phyloP scores from a whole-genome alignment of 2,797 vertebrate species.

The Pangasius krempfi region DNA sequence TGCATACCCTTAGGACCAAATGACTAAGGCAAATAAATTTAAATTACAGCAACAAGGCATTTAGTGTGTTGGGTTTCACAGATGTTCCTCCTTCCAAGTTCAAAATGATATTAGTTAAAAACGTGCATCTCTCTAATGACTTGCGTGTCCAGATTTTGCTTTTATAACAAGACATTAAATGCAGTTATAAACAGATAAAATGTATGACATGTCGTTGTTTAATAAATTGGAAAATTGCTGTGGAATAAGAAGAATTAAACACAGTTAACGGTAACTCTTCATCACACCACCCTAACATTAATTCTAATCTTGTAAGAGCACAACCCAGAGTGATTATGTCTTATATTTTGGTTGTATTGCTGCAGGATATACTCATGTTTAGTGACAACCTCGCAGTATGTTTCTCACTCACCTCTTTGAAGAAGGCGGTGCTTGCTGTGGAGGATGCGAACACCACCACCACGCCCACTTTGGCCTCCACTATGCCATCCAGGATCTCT shows the following conservation, averaged over 20 bases:
- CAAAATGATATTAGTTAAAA: not conserved
- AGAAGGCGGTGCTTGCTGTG: conserved; percentile 65
- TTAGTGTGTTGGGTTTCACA: not conserved
- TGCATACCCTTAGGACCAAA: conserved; percentile 11
- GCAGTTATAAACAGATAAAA: not conserved
- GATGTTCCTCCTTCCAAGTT: not conserved
- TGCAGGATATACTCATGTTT: not conserved
- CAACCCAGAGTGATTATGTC: not conserved
- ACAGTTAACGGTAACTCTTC: not conserved
- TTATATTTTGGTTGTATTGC: not conserved
- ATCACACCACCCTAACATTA: not conserved
- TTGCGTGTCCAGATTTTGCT: not conserved
- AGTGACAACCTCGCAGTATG: not conserved
- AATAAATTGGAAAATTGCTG: no score
- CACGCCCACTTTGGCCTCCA: conserved; percentile 69
- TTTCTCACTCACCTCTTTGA: conserved; percentile 67
- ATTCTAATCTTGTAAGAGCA: no score
- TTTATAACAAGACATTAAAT: not conserved
- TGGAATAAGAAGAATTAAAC: not conserved
- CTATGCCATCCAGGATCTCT: conserved; percentile 69
- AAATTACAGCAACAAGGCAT: conserved; percentile 11
- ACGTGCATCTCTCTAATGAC: not conserved
- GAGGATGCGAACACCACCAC: conserved; percentile 79
- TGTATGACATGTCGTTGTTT: not conserved
- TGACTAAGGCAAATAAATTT: conserved; percentile 5